phyloP scores from a whole-genome alignment of 2,113 vertebrate genomes.

The Lipotes vexillifer region DNA sequence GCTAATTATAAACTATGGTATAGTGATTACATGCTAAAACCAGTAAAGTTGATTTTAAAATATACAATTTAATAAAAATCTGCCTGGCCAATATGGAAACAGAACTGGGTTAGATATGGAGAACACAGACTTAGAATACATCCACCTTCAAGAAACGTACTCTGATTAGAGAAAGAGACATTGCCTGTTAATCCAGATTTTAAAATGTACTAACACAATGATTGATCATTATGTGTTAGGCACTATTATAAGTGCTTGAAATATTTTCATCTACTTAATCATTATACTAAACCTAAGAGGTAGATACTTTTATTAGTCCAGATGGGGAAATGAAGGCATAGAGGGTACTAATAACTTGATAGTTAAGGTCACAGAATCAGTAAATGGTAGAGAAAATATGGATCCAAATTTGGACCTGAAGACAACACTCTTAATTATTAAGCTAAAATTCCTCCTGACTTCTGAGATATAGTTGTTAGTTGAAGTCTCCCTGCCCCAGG shows the following conservation, averaged over 20 bases:
- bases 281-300: not conserved
- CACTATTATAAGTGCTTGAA: not conserved
- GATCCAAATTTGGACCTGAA: not conserved
- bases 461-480: not conserved
- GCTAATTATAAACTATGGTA: not conserved
- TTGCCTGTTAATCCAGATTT: not conserved
- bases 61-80: not conserved
- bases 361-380: not conserved
- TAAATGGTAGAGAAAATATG: not conserved
- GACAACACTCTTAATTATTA: not conserved
- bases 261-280: not conserved
- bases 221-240: not conserved
- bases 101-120: not conserved
- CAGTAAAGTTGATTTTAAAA: not conserved
- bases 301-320: not conserved
- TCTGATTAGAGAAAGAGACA: not conserved
- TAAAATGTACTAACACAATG: not conserved
- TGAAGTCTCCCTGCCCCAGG: not conserved
- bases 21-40: not conserved
- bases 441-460: not conserved
- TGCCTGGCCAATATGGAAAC: not conserved
- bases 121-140: not conserved
- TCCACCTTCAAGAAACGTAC: not conserved
- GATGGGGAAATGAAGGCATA: not conserved
- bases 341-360: not conserved